These are phyloP conservation scores for Augochlorella aurata DNA, from an alignment of 2,888 invertebrate genomes.

Conservation along the genomic window DNA sequence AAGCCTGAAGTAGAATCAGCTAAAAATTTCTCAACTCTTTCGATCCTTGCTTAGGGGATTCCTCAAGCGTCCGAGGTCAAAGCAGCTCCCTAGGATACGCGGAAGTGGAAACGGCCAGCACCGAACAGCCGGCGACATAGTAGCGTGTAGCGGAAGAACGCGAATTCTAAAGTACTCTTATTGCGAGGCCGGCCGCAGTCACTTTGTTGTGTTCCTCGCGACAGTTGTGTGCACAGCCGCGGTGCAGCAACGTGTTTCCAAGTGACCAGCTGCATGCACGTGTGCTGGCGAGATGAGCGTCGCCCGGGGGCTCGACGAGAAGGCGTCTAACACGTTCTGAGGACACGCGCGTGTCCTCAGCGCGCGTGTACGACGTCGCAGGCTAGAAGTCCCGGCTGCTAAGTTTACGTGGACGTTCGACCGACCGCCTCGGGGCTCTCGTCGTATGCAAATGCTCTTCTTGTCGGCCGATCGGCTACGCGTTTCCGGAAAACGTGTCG, in stretches of 20 bases:
- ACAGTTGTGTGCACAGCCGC: slow-evolving; percentile 30
- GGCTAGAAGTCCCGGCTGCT: slow-evolving; percentile 7
- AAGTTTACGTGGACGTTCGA: slow-evolving; percentile 52
- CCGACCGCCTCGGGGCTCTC: slow-evolving; percentile 46
- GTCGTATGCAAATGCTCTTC: slow-evolving; percentile 59
- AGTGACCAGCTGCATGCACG: slow-evolving; percentile 56
- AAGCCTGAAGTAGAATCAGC: too few relatives aligned
- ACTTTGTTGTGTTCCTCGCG: slow-evolving; percentile 15
- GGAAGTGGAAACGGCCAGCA: slow-evolving; percentile 25
- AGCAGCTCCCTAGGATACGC: not conserved
- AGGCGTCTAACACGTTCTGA: slow-evolving; percentile 59
- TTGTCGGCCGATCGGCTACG: slow-evolving; percentile 43
- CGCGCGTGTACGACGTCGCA: slow-evolving; percentile 59
- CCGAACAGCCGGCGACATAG: slow-evolving; percentile 10
- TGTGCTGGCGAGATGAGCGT: slow-evolving; percentile 57
- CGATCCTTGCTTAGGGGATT: too few relatives aligned
- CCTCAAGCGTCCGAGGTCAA: too few relatives aligned
- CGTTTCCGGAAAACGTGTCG: slow-evolving; percentile 50
- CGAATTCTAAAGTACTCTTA: slow-evolving; percentile 9
- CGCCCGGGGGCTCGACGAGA: slow-evolving; percentile 49
- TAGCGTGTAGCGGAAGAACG: not conserved
- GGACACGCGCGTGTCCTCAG: slow-evolving; percentile 60
- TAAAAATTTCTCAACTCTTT: too few relatives aligned
- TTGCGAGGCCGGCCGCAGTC: slow-evolving; percentile 14
- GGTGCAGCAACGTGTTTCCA: slow-evolving; percentile 11